These are phyloP conservation scores for Scyliorhinus canicula DNA, from an alignment of 2,797 vertebrate genomes.

Conservation along the genomic window DNA sequence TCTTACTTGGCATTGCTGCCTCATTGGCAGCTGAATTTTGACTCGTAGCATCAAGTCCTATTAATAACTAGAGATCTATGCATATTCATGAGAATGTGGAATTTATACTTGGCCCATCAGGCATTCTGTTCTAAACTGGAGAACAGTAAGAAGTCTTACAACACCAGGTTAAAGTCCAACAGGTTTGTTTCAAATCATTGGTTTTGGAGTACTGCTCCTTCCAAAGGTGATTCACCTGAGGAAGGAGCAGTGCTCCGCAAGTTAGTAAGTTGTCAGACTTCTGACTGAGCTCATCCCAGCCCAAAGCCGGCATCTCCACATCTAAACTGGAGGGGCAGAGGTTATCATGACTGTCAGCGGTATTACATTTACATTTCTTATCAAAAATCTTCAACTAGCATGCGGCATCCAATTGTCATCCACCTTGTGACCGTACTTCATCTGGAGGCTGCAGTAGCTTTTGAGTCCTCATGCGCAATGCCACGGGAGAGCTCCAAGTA, in stretches of 20 bases:
- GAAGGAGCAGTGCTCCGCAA: too few species aligned
- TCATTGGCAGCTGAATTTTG: neutral
- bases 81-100: neutral
- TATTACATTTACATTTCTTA: neutral
- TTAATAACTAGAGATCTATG: neutral
- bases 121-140: too few species aligned
- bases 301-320: too few species aligned
- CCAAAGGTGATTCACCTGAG: too few species aligned
- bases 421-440: neutral
- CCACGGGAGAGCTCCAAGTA: neutral
- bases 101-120: neutral
- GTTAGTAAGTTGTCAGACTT: too few species aligned
- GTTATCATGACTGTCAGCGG: neutral
- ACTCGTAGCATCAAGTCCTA: neutral
- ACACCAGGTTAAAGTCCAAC: too few species aligned
- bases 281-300: too few species aligned
- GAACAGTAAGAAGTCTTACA: too few species aligned
- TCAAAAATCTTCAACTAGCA: neutral
- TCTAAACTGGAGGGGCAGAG: neutral
- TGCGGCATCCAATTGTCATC: neutral
- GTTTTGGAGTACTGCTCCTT: too few species aligned
- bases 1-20: neutral
- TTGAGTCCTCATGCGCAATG: neutral
- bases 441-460: neutral
- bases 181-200: too few species aligned